Percentiles rank a stretch among this genome's conserved stretches.
These are phyloP conservation scores for Spea bombifrons DNA, from an alignment of 2,113 vertebrate species.

Conservation along the genomic window DNA sequence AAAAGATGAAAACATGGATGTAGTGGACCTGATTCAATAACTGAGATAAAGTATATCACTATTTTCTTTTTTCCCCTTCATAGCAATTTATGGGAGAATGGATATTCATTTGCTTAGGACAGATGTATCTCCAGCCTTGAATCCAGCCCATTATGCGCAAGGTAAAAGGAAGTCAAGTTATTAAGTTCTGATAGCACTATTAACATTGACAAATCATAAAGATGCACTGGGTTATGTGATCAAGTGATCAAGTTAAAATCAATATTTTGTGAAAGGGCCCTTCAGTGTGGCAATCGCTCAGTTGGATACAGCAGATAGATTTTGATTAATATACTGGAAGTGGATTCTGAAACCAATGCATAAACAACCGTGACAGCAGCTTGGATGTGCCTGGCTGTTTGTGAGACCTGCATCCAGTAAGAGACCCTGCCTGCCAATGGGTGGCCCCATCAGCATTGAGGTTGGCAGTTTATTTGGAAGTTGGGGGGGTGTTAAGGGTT, in stretches of 20 bases:
- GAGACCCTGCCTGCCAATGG: conserved; percentile 1
- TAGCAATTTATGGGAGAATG: too few species aligned
- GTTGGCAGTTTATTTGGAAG: background rate
- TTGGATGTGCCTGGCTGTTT: conserved; percentile 15
- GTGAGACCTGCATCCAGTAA: conserved; percentile 5
- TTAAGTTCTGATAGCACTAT: background rate
- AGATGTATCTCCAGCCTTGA: too few species aligned
- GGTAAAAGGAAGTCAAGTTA: background rate
- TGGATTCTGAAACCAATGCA: conserved; percentile 19
- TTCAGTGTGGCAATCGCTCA: conserved; percentile 18
- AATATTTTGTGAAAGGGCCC: conserved; percentile 30
- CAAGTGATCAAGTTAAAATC: conserved; percentile 46
- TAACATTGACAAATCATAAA: conserved; percentile 36
- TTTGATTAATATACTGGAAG: conserved; percentile 43
- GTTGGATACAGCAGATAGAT: conserved; percentile 32
- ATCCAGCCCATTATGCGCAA: too few species aligned
- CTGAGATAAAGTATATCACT: too few species aligned
- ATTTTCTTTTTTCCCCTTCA: too few species aligned
- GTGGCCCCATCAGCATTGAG: conserved; percentile 3
- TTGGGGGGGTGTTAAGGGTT: background rate
- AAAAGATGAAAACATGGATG: too few species aligned
- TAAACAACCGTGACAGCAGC: conserved; percentile 37
- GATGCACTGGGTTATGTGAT: conserved; percentile 25
- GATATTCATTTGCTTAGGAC: too few species aligned
- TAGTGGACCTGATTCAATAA: too few species aligned